Evolutionary conservation across 2,113 vertebrate species (phyloP), one percentile per base, ranked within the genome.

Genomic region (Misgurnus mizolepis): DNA sequence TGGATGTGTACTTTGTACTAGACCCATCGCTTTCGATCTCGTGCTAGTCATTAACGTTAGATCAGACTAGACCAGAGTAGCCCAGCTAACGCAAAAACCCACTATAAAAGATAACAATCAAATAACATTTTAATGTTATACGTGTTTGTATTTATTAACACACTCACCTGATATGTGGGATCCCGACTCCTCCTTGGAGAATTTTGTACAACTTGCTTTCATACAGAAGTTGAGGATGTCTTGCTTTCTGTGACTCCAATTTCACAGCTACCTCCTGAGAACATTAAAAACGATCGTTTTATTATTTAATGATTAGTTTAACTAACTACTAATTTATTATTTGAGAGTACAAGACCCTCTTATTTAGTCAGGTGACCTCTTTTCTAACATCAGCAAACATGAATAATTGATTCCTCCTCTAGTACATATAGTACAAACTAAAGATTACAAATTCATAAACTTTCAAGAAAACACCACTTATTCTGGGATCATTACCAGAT

Each of bases 191-290:
- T 76, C 98, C 98, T 91, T 99, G 98, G 81, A 99, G 94, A 80
- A 99, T 99, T 94, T 99, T 99, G 92, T 99, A 99, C 49, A 99
- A 93, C 87, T 99, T 99, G 90, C 98, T 99, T 92, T 99, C 98
- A 88, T 99, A 99, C 83, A 99, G 91, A 89, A 99, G 89, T 94
- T 99, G 98, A 77, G 98, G 98, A 88, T 99, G 98, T 91, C 98
- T 93, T 89, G 98, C 98, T 94, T 99, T 99, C 93, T 99, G 98
- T 18, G 98, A 99, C 79, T 99, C 98, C 91, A 99, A 91, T 91
- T 99, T 99, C 86, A 99, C 98, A 80, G 98, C 97, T 91, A 99
- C 98, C 92, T 99, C 98, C 98, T 99, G 75, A 22, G 92, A 90
- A 90, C 34, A 82, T 43, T 85, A 4, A 9, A 87, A 4, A 84